Evolutionary conservation across 2,113 vertebrate genomes (phyloP), one percentile per base, ranked within the genome.

Genomic region (Anguilla japonica): DNA sequence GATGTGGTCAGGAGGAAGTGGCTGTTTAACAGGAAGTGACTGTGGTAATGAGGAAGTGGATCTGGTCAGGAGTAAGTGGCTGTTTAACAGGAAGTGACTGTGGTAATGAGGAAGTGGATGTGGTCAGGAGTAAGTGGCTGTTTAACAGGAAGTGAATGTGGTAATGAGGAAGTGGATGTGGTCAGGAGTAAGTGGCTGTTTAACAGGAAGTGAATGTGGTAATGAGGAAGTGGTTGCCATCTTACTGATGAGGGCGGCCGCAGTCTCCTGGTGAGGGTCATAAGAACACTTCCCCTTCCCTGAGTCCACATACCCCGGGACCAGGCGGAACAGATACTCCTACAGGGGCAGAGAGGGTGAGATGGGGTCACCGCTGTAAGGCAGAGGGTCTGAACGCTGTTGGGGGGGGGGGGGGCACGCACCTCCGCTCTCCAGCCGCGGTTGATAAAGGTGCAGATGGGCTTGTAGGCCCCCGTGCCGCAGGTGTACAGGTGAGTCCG

Each of bases 251-350:
- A 97, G 90, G 85, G 94, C 92, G 2, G 95, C 96, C 75, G 95
- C 92, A 34, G 93, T 97, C 88, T 96, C 95, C 91, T 96, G 96
- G 63, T 92, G 95, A 67, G 96, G 96, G 92, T 97, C 96, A 8
- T 97, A 97, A 13, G 96, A 96, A 89, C 96, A 96, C 86, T 95
- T 97, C 80, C 96, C 96, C 89, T 97, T 96, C 88, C 96, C 96
- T 0, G 96, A 96, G 84, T 96, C 96, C 89, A 94, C 79, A 29
- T 95, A 95, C 43, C 94, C 96, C 20, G 96, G 93, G 67, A 96
- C 96, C 91, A 96, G 93, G 79, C 96, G 93, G 89, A 97, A 97
- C 85, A 97, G 92, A 85, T 97, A 97, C 89, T 97, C 96, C 96
- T 97, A 89, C 83, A 87, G 85, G 87, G 41, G 34, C 20, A 84